Evolutionary conservation across 2,113 vertebrate species (phyloP), one percentile per base, ranked within the genome.

Genomic region (Acrocephalus kingi): DNA sequence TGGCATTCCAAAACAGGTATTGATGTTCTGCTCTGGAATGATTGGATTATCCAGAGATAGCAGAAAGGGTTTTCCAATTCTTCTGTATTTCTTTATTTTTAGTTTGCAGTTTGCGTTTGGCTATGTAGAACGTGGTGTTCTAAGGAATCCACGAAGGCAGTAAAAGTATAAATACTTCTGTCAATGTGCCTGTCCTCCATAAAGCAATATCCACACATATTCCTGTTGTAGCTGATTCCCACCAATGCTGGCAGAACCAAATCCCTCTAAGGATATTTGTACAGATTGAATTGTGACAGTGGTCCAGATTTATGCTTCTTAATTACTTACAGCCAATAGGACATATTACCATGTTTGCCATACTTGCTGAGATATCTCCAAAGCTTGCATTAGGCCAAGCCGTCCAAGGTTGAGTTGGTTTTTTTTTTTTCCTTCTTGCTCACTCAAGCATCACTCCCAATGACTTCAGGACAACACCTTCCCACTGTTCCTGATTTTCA

Each of bases 231-330:
- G 51, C 37, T 86, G 35, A 46, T 90, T 84, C 59, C 59, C 67
- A 80, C 75, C 16, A 1, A 39, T 22, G 28, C 30, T 61, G 46
- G 25, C 14, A 62, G 67, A 79, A 83, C 19, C 35, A 95, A 94
- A 77, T 55, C 59, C 35, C 64, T 92, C 59, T 90, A 84, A 86
- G 30, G 63, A 55, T 90, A 61, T 74, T 86, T 90, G 71, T 79
- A 73, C 45, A 66, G 62, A 80, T 59, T 63, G 39, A 80, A 74
- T 74, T 3, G 2, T 93, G 92, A 90, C 43, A 77, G 43, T 93
- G 71, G 83, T 90, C 68, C 55, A 84, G 79, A 84, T 86, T 95
- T 81, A 90, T 90, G 64, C 19, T 74, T 21, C 68, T 71, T 81
- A 74, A 92, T 93, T 77, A 46, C 72, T 93, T 87, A 55, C 23